Evolutionary conservation across 2,113 vertebrate species (phyloP), one percentile per base, ranked within the genome.

Genomic region (Pomatorhinus ruficollis): DNA sequence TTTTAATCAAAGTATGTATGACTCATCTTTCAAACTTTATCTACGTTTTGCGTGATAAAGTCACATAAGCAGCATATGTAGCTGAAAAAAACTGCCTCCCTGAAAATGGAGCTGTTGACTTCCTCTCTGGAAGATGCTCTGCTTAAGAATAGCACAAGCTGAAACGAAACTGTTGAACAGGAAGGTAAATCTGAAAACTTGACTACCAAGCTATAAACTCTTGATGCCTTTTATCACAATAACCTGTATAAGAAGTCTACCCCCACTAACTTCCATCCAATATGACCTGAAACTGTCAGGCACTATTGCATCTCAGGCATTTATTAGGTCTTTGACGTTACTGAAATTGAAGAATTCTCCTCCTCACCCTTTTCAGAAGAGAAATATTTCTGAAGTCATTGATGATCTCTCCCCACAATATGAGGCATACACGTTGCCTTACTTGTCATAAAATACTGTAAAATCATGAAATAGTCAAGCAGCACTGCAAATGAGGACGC

Each of bases 281-380:
- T 72, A 42, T 74, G 45, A 87, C 74, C 59, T 86, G 54, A 85
- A 84, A 89, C 65, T 94, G 69, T 83, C 69, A 92, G 57, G 50
- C 59, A 60, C 21, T 22, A 15, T 39, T 59, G 44, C 30, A 82
- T 94, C 45, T 69, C 30, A 54, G 79, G 42, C 40, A 45, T 59
- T 80, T 75, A 47, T 70, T 83, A 40, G 9, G 71, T 90, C 45
- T 89, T 83, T 86, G 56, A 68, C 90, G n/a, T 66, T 63, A 69
- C 44, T 69, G 75, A 88, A 66, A 59, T n/a, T 30, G 71, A 93
- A 57, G 11, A 72, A 52, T 87, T 95, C 50, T 90, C 31, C n/a
- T 93, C 24, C 39, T 83, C 18, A 37, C 17, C 2, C 27, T 35
- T 74, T 70, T 60, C 27, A 69, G 53, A 68, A 30, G n/a, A 79